Evolutionary conservation across 1,140 invertebrate species (phyloP).

Genomic region (Tribolium castaneum): DNA sequence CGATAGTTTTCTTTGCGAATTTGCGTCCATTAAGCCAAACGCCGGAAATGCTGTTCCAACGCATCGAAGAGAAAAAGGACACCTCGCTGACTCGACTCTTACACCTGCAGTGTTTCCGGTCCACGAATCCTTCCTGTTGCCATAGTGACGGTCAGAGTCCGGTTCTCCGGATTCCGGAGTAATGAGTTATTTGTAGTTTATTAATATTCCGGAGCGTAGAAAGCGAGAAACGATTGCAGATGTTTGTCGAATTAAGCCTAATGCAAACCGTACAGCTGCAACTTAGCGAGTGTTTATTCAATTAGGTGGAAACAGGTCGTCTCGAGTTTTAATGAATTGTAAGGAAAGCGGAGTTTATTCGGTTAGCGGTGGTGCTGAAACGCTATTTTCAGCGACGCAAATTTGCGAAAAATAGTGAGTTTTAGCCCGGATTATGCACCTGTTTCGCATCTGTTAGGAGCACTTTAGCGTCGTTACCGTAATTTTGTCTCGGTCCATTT

Average conservation of each 20-base stretch:
- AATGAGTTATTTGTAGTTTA: slow-evolving; percentile 25
- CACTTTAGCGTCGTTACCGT: slow-evolving; percentile 44
- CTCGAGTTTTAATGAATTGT: slow-evolving; percentile 22
- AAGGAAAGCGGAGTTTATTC: slow-evolving; percentile 17
- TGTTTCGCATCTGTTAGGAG: slow-evolving; percentile 42
- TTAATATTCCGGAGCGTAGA: slow-evolving; percentile 4
- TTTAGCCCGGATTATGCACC: slow-evolving; percentile 13
- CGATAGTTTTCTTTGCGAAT: neutral
- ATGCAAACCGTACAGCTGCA: neutral
- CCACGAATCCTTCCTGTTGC: slow-evolving; percentile 26
- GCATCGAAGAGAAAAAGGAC: neutral
- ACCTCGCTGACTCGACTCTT: slow-evolving; percentile 27
- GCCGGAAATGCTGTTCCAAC: neutral
- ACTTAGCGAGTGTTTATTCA: slow-evolving; percentile 23
- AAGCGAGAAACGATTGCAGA: neutral
- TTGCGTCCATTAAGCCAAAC: neutral
- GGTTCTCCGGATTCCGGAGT: slow-evolving; percentile 1
- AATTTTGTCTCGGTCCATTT: slow-evolving; percentile 41
- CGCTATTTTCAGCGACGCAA: neutral
- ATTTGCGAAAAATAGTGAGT: neutral
- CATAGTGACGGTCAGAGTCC: slow-evolving; percentile 2
- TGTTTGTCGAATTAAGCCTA: neutral
- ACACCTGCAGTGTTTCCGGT: slow-evolving; percentile 32
- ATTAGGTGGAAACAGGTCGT: slow-evolving; percentile 16
- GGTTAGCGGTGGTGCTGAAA: neutral